These are phyloP conservation scores for Caracal caracal DNA, from an alignment of 2,113 vertebrate genomes.

Conservation along the genomic window DNA sequence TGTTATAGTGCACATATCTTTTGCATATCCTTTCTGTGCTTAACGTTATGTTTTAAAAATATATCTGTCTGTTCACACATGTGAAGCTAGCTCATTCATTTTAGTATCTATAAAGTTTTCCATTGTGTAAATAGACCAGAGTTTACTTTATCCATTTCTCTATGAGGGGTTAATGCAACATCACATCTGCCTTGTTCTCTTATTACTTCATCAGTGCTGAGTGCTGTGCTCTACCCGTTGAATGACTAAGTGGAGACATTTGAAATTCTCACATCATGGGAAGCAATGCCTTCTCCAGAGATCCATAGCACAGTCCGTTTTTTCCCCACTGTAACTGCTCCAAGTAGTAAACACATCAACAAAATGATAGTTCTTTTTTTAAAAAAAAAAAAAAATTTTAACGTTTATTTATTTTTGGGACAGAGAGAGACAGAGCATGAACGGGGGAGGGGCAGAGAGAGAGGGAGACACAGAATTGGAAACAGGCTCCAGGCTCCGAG, in stretches of 20 bases:
- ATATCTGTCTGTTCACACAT: not conserved
- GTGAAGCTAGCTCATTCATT: not conserved
- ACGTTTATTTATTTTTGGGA: no score
- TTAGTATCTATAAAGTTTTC: not conserved
- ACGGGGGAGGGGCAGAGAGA: no score
- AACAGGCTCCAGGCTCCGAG: no score
- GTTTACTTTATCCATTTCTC: not conserved
- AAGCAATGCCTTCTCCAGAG: not conserved
- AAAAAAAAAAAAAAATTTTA: no score
- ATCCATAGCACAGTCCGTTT: not conserved
- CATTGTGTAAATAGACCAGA: not conserved
- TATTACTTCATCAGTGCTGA: not conserved
- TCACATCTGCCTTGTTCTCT: not conserved
- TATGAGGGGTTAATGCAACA: not conserved
- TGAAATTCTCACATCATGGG: not conserved
- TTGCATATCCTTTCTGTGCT: slow-evolving; percentile 11
- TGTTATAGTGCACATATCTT: not conserved
- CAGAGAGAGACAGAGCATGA: no score
- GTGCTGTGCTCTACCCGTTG: not conserved
- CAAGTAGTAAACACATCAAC: slow-evolving; percentile 13
- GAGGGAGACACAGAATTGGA: no score
- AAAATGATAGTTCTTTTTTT: slow-evolving; percentile 21
- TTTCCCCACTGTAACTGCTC: not conserved
- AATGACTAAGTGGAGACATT: slow-evolving; percentile 10
- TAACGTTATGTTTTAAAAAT: not conserved